Percentiles rank a stretch among this genome's conserved stretches.
Conservation (phyloP, 2,888 invertebrate species). For the Hydropsyche betteni region DNA sequence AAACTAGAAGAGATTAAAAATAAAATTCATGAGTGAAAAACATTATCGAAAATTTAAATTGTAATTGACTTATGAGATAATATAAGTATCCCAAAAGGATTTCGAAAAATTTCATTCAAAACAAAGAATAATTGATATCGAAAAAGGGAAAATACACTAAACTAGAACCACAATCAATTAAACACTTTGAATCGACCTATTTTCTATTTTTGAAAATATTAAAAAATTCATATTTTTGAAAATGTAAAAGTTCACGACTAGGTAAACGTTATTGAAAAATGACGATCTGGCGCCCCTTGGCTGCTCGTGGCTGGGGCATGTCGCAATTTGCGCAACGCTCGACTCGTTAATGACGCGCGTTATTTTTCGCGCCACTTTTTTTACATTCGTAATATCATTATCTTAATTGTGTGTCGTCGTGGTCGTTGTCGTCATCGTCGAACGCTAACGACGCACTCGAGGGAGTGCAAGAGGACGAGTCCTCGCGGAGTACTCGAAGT, state of each 20-base stretch:
- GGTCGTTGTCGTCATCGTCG: slow-evolving; percentile 23
- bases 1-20: too few relatives aligned
- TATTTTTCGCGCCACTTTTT: slow-evolving; percentile 43
- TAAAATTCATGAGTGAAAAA: too few relatives aligned
- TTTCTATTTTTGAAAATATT: background rate
- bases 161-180: too few relatives aligned
- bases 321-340: slow-evolving; percentile 46
- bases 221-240: background rate
- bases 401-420: slow-evolving; percentile 29
- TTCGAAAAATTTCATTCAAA: too few relatives aligned
- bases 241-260: slow-evolving; percentile 41
- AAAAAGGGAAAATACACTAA: too few relatives aligned
- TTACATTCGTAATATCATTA: slow-evolving; percentile 36
- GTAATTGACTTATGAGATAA: too few relatives aligned
- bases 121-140: too few relatives aligned
- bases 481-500: too few relatives aligned
- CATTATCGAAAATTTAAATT: too few relatives aligned
- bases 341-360: slow-evolving; percentile 49
- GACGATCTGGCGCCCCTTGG: slow-evolving; percentile 30
- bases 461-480: background rate
- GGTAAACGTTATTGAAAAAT: slow-evolving; percentile 49
- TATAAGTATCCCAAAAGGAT: too few relatives aligned
- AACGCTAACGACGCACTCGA: slow-evolving; percentile 47
- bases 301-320: background rate
- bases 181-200: background rate